Evolutionary conservation across 2,888 invertebrate genomes (phyloP), one percentile per base, ranked within the genome.

Genomic region (Thymelicus sylvestris): DNA sequence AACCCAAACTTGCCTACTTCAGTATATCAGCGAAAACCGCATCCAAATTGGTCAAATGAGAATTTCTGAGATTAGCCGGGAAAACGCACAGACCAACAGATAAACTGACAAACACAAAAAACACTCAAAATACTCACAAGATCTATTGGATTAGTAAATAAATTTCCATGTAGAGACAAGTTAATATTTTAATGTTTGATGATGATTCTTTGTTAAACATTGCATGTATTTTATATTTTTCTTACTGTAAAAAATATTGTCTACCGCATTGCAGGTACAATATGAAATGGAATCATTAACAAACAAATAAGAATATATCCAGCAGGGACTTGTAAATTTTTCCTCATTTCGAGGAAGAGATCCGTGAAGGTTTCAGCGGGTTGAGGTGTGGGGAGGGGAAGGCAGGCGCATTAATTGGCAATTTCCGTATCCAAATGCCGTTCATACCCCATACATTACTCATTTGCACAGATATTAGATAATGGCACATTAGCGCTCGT

Each of bases 331-430:
- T 82, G 85, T 86, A 86, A 86, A 86, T 87, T 83, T 83, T 57
- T 31, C 13, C 13, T 57, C 13, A 57, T 57, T 57, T 57, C 77
- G 74, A 74, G 73, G 74, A 80, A 83, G 81, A 81, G 83, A 81
- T 80, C 80, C 76, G 74, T 44, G 44, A 44, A 44, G 44, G 44
- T 44, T 8, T 12, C 44, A 2, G 44, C 44, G 44, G 44, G 44
- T 3, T 4, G 4, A 44, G 44, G 44, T 10, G 79, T 74, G 75
- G 72, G 79, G 78, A 76, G 79, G 74, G 72, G 65, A 75, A 75
- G 77, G 78, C 79, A 81, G 82, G 83, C 82, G 85, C 85, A 87
- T 87, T 89, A 90, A 90, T 90, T 90, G 89, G 84, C 88, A 86
- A 90, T 90, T 87, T 89, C 88, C 89, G 80, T 76, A 78, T 77